These are phyloP conservation scores for Phrynocephalus versicolor DNA, from an alignment of 2,113 vertebrate genomes.

Conservation along the genomic window DNA sequence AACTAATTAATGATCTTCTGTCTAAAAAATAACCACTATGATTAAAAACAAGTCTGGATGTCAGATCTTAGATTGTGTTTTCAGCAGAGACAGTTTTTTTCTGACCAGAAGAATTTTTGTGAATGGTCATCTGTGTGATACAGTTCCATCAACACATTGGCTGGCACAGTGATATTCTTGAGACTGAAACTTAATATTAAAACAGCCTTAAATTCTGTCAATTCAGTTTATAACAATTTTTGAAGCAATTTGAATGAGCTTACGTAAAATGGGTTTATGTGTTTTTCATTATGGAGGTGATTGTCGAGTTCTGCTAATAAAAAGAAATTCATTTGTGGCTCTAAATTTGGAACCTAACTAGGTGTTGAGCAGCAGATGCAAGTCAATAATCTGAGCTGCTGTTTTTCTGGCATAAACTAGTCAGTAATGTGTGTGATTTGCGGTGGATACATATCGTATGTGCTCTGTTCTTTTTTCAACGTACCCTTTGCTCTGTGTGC, in stretches of 20 bases:
- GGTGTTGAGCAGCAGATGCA: neutral
- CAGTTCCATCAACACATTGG: neutral
- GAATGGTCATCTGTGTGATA: neutral
- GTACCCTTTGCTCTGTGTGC: neutral
- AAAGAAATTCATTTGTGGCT: neutral
- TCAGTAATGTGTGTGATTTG: neutral
- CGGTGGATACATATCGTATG: neutral
- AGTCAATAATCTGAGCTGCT: neutral
- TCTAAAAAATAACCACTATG: neutral
- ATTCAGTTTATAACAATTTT: slow-evolving; percentile 5
- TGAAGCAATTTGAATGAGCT: neutral
- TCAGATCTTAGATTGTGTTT: neutral
- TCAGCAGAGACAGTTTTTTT: neutral
- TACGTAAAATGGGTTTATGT: neutral
- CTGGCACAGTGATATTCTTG: neutral
- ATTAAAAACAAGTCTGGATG: neutral
- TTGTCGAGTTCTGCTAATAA: neutral
- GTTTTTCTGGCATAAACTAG: neutral
- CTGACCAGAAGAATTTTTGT: too few relatives aligned
- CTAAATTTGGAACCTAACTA: neutral
- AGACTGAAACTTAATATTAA: neutral
- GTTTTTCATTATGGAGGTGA: neutral
- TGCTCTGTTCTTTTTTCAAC: neutral
- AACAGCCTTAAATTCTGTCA: neutral
- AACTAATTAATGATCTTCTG: neutral